These are phyloP conservation scores for Tapirus indicus DNA, from an alignment of 2,797 vertebrate species.

Conservation along the genomic window DNA sequence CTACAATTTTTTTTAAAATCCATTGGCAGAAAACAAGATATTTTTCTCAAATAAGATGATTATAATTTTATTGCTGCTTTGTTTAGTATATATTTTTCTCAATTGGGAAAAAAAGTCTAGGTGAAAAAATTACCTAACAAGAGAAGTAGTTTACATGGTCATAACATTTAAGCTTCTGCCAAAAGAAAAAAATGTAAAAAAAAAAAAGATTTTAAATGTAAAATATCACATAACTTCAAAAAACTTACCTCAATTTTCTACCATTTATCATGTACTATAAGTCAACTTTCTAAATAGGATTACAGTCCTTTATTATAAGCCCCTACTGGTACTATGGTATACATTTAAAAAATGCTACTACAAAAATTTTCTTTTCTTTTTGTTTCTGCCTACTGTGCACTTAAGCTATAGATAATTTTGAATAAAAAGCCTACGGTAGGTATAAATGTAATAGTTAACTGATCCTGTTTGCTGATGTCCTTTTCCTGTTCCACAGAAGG, in stretches of 20 bases:
- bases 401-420: constrained; percentile 90
- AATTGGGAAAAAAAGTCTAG: constrained; percentile 73
- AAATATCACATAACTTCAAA: constrained; percentile 81
- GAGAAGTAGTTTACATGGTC: constrained; percentile 77
- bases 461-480: constrained; percentile 84
- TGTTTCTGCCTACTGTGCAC: constrained; percentile 87
- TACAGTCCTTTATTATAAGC: constrained; percentile 85
- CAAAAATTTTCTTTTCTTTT: constrained; percentile 80
- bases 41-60: constrained; percentile 69
- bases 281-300: constrained; percentile 85
- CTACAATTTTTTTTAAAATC: not conserved
- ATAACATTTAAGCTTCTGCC: constrained; percentile 75
- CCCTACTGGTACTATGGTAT: constrained; percentile 88
- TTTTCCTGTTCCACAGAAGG: constrained; percentile 67
- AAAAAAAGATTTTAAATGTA: constrained; percentile 76
- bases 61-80: constrained; percentile 78
- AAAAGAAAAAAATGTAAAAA: constrained; percentile 53
- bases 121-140: constrained; percentile 72
- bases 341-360: constrained; percentile 87
- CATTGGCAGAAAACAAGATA: constrained; percentile 67
- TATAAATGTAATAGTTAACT: constrained; percentile 90
- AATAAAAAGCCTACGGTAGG: constrained; percentile 87
- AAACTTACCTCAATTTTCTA: constrained; percentile 75
- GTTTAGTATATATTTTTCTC: constrained; percentile 78
- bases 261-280: constrained; percentile 82